Evolutionary conservation across 2,113 vertebrate genomes (phyloP).

Genomic region (Cyphomyrus plagiostoma): DNA sequence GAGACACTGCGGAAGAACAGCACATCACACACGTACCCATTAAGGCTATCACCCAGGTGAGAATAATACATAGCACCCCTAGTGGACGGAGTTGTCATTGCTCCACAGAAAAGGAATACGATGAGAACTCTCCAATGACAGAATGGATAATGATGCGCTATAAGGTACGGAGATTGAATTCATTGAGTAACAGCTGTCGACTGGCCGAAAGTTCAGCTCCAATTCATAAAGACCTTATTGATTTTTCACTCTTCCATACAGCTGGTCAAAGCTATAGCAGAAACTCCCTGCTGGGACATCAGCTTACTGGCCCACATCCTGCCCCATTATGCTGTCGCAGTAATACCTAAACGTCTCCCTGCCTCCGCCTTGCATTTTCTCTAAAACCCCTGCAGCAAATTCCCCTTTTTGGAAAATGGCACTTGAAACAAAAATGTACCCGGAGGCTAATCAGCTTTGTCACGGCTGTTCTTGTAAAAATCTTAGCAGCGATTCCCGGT

Average conservation of each 20-base stretch:
- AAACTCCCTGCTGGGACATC: background rate
- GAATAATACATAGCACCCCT: background rate
- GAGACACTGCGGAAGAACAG: background rate
- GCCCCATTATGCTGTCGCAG: background rate
- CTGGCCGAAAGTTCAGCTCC: background rate
- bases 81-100: constrained; percentile 6
- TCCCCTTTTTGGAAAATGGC: background rate
- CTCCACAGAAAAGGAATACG: background rate
- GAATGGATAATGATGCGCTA: background rate
- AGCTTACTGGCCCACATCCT: background rate
- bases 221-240: background rate
- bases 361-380: background rate
- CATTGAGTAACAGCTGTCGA: background rate
- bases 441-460: background rate
- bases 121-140: background rate
- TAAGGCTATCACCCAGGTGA: background rate
- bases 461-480: background rate
- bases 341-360: background rate
- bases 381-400: background rate
- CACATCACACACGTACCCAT: background rate
- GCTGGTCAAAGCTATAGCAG: background rate
- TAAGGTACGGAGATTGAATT: background rate
- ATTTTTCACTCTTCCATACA: background rate
- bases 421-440: constrained; percentile 3
- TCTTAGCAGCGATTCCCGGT: constrained; percentile 3